phyloP scores from a whole-genome alignment of 92 coral and sea anemone genomes.

The Nematostella vectensis region DNA sequence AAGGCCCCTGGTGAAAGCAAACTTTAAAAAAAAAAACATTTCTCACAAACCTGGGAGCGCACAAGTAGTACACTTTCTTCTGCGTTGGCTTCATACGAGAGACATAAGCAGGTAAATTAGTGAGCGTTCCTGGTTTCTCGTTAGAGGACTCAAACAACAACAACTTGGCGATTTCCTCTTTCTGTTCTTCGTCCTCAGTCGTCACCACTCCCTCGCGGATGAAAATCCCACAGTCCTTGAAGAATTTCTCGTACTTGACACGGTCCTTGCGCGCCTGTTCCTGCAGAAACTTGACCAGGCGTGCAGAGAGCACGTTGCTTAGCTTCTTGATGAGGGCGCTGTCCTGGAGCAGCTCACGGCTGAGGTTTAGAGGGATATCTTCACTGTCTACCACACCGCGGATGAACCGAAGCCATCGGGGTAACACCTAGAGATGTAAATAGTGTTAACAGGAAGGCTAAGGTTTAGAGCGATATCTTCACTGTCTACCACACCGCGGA shows the following conservation, averaged over 20 bases:
- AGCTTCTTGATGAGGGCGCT: constrained; percentile 82
- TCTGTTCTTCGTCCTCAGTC: constrained; percentile 62
- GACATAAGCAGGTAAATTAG: constrained; percentile 61
- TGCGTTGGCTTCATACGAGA: constrained; percentile 89
- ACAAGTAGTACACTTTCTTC: constrained; percentile 73
- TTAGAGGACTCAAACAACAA: constrained; percentile 86
- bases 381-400: constrained; percentile 98
- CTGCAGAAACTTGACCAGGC: constrained; percentile 78
- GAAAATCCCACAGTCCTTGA: constrained; percentile 76
- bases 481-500: too few relatives aligned
- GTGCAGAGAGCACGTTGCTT: constrained; percentile 65
- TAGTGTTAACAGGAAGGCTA: too few relatives aligned
- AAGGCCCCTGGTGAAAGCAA: too few relatives aligned
- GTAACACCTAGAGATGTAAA: constrained; percentile 28
- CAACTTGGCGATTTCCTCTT: constrained; percentile 79
- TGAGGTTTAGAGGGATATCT: constrained; percentile 89
- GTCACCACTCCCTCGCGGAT: constrained; percentile 90
- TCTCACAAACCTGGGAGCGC: constrained; percentile 99
- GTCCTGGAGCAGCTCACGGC: constrained; percentile 94
- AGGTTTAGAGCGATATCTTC: too few relatives aligned
- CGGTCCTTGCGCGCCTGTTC: constrained; percentile 84
- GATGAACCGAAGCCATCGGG: constrained; percentile 89
- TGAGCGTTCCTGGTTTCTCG: constrained; percentile 76
- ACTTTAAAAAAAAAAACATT: too few relatives aligned
- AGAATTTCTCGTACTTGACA: constrained; percentile 88